These are phyloP conservation scores for Metalampra italica DNA, from an alignment of 2,888 invertebrate genomes.

Conservation along the genomic window DNA sequence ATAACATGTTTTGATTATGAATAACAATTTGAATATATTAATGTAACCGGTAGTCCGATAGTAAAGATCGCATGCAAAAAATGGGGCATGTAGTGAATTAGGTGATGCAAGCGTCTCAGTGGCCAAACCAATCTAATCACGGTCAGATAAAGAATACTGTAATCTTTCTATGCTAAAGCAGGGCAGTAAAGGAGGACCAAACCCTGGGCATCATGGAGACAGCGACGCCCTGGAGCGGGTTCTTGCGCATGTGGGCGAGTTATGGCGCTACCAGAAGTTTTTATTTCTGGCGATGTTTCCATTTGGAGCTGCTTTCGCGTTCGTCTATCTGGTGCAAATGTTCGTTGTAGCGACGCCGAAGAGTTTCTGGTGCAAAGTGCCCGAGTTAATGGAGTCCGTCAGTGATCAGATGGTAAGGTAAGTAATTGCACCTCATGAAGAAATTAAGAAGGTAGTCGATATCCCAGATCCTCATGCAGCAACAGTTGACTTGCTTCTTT, in stretches of 20 bases:
- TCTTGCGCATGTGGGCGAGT: constrained; percentile 30
- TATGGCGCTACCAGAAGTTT: constrained; percentile 32
- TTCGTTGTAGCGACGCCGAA: constrained; percentile 17
- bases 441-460: no score
- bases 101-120: no score
- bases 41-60: no score
- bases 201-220: constrained; percentile 1
- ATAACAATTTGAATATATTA: no score
- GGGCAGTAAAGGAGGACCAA: not conserved
- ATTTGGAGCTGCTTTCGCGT: constrained; percentile 36
- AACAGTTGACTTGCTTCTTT: no score
- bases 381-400: constrained; percentile 7
- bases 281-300: constrained; percentile 38
- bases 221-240: constrained; percentile 26
- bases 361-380: constrained; percentile 17
- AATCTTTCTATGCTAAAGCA: not conserved
- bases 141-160: no score
- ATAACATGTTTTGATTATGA: no score
- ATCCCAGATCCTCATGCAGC: no score
- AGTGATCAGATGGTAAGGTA: not conserved
- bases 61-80: no score
- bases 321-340: constrained; percentile 21
- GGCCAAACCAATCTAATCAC: no score
- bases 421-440: no score
- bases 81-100: no score